These are phyloP conservation scores for Urophycis tenuis DNA, from an alignment of 2,797 vertebrate species.

Conservation along the genomic window DNA sequence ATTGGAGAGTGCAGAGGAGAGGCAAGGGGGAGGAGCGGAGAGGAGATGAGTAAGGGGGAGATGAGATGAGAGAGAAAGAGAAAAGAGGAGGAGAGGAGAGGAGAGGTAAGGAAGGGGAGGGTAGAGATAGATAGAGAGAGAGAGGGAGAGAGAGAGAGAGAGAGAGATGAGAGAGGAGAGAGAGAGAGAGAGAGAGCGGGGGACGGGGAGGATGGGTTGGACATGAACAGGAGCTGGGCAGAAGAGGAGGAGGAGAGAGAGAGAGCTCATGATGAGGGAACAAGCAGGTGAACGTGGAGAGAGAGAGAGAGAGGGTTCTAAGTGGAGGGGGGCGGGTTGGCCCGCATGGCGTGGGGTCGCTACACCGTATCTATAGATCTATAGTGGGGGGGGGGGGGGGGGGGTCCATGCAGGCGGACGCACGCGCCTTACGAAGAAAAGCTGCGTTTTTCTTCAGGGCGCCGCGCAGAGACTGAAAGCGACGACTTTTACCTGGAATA, in stretches of 20 bases:
- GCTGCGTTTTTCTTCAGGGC: slow-evolving; percentile 75
- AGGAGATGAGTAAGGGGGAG: too few species aligned
- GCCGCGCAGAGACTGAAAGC: slow-evolving; percentile 71
- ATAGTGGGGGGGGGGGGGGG: too few species aligned
- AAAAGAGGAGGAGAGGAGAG: too few species aligned
- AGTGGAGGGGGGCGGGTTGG: slow-evolving; percentile 40
- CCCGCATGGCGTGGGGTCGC: slow-evolving; percentile 46
- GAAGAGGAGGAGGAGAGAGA: slow-evolving; percentile 3
- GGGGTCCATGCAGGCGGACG: slow-evolving; percentile 65
- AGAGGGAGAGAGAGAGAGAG: too few species aligned
- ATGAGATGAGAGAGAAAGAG: too few species aligned
- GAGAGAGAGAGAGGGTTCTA: slow-evolving; percentile 1
- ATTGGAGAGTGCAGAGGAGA: neutral
- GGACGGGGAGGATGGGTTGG: slow-evolving; percentile 1
- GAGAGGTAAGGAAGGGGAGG: too few species aligned
- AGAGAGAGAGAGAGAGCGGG: too few species aligned
- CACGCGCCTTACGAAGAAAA: slow-evolving; percentile 78
- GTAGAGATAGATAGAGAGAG: too few species aligned
- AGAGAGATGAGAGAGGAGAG: too few species aligned
- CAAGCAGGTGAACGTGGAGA: neutral
- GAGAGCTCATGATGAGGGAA: neutral
- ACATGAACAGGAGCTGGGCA: neutral
- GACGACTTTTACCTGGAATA: slow-evolving; percentile 70
- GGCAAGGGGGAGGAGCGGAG: too few species aligned
- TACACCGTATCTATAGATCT: slow-evolving; percentile 51